Evolutionary conservation across 1,140 invertebrate species (phyloP).

Genomic region (Tyrophagus putrescentiae): DNA sequence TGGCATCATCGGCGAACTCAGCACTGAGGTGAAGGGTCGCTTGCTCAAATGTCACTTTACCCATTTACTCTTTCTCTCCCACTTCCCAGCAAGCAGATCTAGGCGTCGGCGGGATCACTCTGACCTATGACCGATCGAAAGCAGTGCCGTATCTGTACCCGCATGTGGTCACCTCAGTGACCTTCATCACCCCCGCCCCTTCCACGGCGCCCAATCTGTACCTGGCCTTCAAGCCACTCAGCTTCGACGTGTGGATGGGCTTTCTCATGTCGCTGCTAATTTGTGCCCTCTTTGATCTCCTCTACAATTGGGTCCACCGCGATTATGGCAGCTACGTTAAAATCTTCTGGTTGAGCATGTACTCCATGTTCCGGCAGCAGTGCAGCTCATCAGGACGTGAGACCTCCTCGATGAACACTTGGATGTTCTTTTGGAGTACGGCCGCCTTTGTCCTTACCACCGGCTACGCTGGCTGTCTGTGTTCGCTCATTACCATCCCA

Average conservation of each 20-base stretch:
- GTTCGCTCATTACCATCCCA: conserved; percentile 17
- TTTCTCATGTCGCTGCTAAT: neutral
- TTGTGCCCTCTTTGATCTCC: neutral
- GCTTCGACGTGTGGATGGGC: neutral
- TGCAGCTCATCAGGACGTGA: neutral
- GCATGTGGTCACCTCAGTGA: conserved; percentile 14
- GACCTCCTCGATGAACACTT: neutral
- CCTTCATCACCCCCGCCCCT: conserved; percentile 14
- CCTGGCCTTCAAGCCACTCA: conserved; percentile 1
- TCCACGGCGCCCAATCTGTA: neutral
- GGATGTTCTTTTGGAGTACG: conserved; percentile 15
- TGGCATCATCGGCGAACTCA: conserved; percentile 9
- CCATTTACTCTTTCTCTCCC: no score
- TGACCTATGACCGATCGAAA: conserved; percentile 8
- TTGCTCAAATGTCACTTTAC: no score
- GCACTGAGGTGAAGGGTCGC: no score
- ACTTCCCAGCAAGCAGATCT: conserved; percentile 7
- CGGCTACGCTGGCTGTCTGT: conserved; percentile 17
- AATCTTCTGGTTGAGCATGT: conserved; percentile 5
- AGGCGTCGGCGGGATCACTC: neutral
- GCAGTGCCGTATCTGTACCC: conserved; percentile 9
- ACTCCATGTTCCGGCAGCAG: conserved; percentile 12
- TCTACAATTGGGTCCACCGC: neutral
- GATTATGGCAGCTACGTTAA: neutral
- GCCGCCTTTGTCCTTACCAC: conserved; percentile 16